Conservation (phyloP, 2,113 vertebrate genomes). For the Gracilinanus agilis region DNA sequence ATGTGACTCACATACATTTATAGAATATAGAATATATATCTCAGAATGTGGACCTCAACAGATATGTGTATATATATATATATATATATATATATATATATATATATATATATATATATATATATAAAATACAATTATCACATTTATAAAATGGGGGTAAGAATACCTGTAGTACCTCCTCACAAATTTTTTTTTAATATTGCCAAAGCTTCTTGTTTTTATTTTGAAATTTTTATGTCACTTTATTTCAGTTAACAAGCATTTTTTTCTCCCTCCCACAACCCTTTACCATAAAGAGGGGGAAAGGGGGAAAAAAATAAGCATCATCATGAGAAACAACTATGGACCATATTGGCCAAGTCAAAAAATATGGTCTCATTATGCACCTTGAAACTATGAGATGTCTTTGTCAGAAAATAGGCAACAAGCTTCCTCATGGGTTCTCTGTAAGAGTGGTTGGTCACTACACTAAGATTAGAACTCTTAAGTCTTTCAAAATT, state of each 20-base stretch:
- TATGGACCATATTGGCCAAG: background rate
- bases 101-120: too few species aligned
- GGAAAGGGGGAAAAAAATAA: background rate
- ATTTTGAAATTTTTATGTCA: background rate
- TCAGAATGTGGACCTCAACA: background rate
- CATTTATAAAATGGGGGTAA: background rate
- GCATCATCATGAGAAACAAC: background rate
- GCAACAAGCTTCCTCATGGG: background rate
- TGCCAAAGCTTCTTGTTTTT: background rate
- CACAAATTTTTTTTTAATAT: background rate
- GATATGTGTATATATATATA: too few species aligned
- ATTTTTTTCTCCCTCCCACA: background rate
- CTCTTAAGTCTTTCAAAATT: too few species aligned
- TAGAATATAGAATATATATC: too few species aligned
- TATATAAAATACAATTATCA: background rate
- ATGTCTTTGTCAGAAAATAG: background rate
- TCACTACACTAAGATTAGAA: background rate
- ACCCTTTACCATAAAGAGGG: background rate
- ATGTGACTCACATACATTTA: too few species aligned
- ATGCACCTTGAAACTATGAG: background rate
- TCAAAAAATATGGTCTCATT: background rate
- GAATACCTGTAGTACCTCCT: background rate
- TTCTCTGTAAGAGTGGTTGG: background rate
- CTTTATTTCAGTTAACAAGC: background rate
- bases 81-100: too few species aligned